Conservation (phyloP, 2,888 invertebrate genomes). For the Cryptophagus acutangulus region DNA sequence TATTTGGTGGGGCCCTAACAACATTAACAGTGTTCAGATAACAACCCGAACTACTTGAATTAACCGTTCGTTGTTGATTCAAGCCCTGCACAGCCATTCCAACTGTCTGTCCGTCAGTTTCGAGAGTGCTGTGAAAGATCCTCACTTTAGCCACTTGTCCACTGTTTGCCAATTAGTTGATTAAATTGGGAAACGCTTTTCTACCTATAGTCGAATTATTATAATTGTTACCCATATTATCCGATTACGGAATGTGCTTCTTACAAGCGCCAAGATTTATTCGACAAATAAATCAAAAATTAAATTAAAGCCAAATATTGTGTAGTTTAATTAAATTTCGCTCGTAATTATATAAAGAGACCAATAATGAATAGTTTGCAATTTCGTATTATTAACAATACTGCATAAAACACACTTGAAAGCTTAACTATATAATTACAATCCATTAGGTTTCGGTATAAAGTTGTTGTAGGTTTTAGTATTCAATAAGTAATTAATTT, state of each 20-base stretch:
- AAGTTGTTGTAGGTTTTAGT: too few relatives aligned
- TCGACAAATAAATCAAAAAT: too few relatives aligned
- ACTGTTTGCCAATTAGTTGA: constrained; percentile 14
- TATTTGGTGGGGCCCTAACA: constrained; percentile 9
- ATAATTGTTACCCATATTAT: neutral
- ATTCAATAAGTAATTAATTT: too few relatives aligned
- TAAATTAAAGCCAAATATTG: too few relatives aligned
- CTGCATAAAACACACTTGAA: neutral
- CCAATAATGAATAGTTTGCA: neutral
- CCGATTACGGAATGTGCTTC: too few relatives aligned
- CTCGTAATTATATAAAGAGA: neutral
- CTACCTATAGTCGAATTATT: neutral
- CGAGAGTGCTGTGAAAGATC: constrained; percentile 7
- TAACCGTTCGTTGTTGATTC: constrained; percentile 16
- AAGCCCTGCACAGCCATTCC: constrained; percentile 8
- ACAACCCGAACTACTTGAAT: constrained; percentile 11
- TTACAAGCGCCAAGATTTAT: too few relatives aligned
- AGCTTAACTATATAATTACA: neutral
- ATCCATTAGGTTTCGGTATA: too few relatives aligned
- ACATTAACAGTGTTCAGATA: constrained; percentile 11
- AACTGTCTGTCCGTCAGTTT: constrained; percentile 6
- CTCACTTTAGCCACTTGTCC: constrained; percentile 6
- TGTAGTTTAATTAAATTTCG: neutral
- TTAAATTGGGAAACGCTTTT: constrained; percentile 9
- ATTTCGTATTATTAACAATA: constrained; percentile 3